These are phyloP conservation scores for Patiria pectinifera DNA, from an alignment of 53 echinoderm and acorn worm genomes.

Conservation along the genomic window DNA sequence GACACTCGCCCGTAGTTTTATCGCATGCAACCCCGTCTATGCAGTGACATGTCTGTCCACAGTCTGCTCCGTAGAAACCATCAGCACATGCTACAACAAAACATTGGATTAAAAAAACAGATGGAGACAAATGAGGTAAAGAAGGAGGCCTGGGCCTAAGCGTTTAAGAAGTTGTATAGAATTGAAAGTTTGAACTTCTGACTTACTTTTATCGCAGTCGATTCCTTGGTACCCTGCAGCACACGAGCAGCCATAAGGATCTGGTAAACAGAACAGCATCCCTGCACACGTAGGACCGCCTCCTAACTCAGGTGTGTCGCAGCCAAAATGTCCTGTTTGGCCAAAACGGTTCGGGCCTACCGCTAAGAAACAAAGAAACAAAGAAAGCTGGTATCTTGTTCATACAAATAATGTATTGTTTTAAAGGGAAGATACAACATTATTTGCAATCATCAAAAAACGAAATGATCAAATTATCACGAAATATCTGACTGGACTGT, in stretches of 20 bases:
- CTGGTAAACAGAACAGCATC: slow-evolving; percentile 60
- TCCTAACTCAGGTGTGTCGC: neutral
- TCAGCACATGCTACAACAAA: slow-evolving; percentile 1
- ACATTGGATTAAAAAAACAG: too few relatives aligned
- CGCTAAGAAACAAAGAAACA: neutral
- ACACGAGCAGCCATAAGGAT: slow-evolving; percentile 63
- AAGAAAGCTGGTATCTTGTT: neutral
- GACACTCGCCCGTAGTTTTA: too few relatives aligned
- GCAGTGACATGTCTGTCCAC: slow-evolving; percentile 33
- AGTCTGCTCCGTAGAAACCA: neutral
- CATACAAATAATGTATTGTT: too few relatives aligned
- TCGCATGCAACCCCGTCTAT: neutral
- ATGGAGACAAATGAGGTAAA: too few relatives aligned
- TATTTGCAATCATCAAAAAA: too few relatives aligned
- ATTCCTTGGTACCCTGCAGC: slow-evolving; percentile 62
- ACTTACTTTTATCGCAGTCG: slow-evolving; percentile 21
- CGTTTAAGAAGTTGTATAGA: too few relatives aligned
- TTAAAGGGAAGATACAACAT: too few relatives aligned
- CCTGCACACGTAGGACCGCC: slow-evolving; percentile 13
- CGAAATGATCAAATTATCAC: too few relatives aligned
- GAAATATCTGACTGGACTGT: too few relatives aligned
- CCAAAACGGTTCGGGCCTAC: slow-evolving; percentile 32
- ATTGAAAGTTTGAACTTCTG: too few relatives aligned
- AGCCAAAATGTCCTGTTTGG: neutral
- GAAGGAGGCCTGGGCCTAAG: too few relatives aligned